Conservation (phyloP, 1,140 invertebrate genomes). For the Gyrodactylus salaris region DNA sequence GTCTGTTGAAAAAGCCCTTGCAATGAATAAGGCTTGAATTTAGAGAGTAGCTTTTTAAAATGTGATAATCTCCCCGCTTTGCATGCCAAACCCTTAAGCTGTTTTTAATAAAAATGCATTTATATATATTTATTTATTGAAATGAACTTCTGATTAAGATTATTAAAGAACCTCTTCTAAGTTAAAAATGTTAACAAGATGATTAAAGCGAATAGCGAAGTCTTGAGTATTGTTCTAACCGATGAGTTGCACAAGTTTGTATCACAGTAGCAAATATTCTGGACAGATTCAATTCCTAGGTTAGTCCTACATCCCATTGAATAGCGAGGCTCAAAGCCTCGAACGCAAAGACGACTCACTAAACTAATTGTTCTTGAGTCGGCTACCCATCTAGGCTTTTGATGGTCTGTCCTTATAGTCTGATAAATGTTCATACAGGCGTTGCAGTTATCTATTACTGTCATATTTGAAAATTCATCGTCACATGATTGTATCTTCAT, state of each 20-base stretch:
- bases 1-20: neutral
- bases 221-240: too few relatives aligned
- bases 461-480: neutral
- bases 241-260: neutral
- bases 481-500: neutral
- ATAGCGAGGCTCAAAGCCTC: neutral
- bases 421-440: neutral
- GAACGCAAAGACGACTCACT: neutral
- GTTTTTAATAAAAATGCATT: too few relatives aligned
- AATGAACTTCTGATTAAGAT: too few relatives aligned
- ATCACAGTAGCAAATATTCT: neutral
- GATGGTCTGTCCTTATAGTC: neutral
- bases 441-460: neutral
- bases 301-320: neutral
- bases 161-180: too few relatives aligned
- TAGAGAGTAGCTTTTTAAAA: too few relatives aligned
- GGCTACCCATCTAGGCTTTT: neutral
- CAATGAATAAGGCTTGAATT: too few relatives aligned
- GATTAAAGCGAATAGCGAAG: too few relatives aligned
- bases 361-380: neutral
- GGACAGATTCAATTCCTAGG: neutral
- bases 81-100: too few relatives aligned
- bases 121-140: too few relatives aligned
- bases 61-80: too few relatives aligned
- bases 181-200: too few relatives aligned